Conservation (phyloP, 2,113 vertebrate genomes). For the Nestor notabilis region DNA sequence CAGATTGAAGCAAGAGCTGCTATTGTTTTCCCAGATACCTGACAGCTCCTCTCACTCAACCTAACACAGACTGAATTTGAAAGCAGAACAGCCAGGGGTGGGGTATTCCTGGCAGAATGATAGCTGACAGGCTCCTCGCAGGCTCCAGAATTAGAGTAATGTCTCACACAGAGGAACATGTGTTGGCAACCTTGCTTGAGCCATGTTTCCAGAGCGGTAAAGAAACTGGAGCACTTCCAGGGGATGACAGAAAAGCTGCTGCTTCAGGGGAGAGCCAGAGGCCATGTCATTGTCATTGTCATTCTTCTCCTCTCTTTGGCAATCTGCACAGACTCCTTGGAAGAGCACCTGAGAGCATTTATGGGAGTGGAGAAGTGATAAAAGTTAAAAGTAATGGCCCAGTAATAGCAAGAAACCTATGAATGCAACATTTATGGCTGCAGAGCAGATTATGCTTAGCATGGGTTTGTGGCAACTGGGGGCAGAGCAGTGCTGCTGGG, state of each 20-base stretch:
- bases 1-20: constrained; percentile 41
- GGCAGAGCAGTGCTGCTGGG: background rate
- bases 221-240: constrained; percentile 44
- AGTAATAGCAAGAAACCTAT: background rate
- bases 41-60: constrained; percentile 45
- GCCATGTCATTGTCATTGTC: constrained; percentile 54
- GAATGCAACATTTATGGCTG: background rate
- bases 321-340: background rate
- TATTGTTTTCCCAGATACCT: constrained; percentile 43
- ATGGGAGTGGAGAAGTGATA: constrained; percentile 18
- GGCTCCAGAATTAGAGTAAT: constrained; percentile 21
- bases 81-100: constrained; percentile 23
- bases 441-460: background rate
- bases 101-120: constrained; percentile 34
- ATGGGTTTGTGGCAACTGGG: background rate
- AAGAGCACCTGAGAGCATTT: constrained; percentile 36
- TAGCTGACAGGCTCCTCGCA: constrained; percentile 49
- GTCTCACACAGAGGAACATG: constrained; percentile 47
- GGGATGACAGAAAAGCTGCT: constrained; percentile 64
- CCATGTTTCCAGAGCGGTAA: constrained; percentile 50
- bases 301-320: constrained; percentile 23
- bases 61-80: background rate
- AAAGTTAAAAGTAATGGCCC: constrained; percentile 1
- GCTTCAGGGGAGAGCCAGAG: constrained; percentile 56
- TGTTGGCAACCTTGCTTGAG: constrained; percentile 64